Evolutionary conservation across 2,113 vertebrate genomes (phyloP).

Genomic region (Heterocephalus glaber): DNA sequence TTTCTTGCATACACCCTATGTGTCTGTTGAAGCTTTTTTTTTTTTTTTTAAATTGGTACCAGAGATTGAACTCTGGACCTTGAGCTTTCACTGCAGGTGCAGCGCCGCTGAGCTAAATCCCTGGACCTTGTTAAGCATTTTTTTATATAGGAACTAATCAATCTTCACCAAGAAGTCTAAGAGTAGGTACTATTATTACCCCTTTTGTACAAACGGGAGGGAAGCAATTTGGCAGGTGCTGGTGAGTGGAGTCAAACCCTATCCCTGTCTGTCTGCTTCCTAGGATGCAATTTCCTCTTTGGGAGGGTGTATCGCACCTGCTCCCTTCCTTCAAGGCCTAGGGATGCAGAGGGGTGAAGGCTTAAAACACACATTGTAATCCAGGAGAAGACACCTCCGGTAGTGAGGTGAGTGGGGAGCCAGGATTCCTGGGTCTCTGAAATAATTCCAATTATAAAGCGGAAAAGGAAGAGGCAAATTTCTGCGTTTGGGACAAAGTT

Average conservation of each 20-base stretch:
- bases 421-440: neutral
- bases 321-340: neutral
- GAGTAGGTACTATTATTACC: neutral
- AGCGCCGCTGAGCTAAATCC: too few species aligned
- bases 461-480: neutral
- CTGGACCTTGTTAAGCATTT: neutral
- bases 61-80: too few species aligned
- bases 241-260: neutral
- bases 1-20: neutral
- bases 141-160: slow-evolving; percentile 14
- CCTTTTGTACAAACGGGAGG: neutral
- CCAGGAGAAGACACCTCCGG: neutral
- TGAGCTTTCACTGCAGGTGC: too few species aligned
- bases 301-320: neutral
- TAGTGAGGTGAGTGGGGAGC: too few species aligned
- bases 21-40: neutral
- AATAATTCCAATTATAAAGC: neutral
- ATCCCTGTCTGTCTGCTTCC: neutral
- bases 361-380: neutral
- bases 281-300: neutral
- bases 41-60: too few species aligned
- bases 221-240: neutral
- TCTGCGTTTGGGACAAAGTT: neutral
- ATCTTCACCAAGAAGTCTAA: neutral
- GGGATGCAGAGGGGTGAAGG: neutral